Conservation (phyloP, 2,113 vertebrate genomes). For the Myxocyprinus asiaticus region DNA sequence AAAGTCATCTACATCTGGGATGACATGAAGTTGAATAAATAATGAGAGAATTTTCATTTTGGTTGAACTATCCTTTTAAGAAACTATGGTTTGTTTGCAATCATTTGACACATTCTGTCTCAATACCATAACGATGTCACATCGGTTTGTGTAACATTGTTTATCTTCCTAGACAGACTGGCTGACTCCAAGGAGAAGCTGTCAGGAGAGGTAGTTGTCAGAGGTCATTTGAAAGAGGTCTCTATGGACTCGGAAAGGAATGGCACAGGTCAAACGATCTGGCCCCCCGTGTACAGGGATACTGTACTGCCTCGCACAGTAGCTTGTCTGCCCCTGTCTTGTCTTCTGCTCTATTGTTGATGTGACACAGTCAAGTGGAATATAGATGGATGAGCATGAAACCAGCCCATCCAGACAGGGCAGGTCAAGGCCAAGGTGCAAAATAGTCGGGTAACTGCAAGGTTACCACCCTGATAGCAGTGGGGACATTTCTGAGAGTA, state of each 20-base stretch:
- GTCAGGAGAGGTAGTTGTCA: slow-evolving; percentile 24
- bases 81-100: neutral
- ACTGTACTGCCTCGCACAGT: neutral
- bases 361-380: slow-evolving; percentile 14
- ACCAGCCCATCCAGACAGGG: slow-evolving; percentile 3
- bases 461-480: neutral
- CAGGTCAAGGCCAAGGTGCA: slow-evolving; percentile 5
- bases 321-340: slow-evolving; percentile 3
- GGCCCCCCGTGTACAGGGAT: neutral
- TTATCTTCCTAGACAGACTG: slow-evolving; percentile 23
- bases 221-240: slow-evolving; percentile 16
- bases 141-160: slow-evolving; percentile 11
- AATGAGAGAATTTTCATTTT: too few species aligned
- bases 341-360: slow-evolving; percentile 1
- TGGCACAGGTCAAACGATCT: slow-evolving; percentile 27
- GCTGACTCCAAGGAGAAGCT: slow-evolving; percentile 5
- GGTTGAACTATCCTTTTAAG: neutral
- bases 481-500: neutral
- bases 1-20: too few species aligned
- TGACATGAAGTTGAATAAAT: too few species aligned
- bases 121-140: neutral
- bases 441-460: slow-evolving; percentile 14
- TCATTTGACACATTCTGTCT: slow-evolving; percentile 27
- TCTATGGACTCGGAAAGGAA: neutral
- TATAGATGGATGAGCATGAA: slow-evolving; percentile 24